phyloP scores from a whole-genome alignment of 2,797 vertebrate genomes.

The Chaunax sp. region DNA sequence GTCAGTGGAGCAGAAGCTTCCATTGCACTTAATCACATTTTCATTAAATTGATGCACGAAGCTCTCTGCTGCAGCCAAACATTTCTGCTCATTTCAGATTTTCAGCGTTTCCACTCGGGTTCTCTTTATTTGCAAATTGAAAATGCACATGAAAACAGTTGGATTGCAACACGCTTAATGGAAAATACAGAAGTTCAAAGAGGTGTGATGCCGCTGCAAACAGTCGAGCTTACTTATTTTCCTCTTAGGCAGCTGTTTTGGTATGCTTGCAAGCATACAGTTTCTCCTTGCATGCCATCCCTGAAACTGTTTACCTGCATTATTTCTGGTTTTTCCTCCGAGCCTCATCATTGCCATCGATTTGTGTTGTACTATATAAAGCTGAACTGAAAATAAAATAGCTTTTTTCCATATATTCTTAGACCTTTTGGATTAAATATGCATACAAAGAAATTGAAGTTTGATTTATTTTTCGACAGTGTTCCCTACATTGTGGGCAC shows the following conservation, averaged over 20 bases:
- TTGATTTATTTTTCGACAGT: too few relatives aligned
- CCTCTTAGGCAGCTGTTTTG: neutral
- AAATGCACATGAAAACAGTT: neutral
- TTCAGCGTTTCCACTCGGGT: neutral
- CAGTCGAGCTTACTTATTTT: neutral
- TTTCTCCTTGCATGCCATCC: neutral
- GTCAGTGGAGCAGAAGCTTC: neutral
- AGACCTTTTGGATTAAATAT: too few relatives aligned
- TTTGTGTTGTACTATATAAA: too few relatives aligned
- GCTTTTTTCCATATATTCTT: too few relatives aligned
- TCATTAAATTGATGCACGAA: neutral
- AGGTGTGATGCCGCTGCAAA: too few relatives aligned
- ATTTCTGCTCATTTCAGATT: neutral
- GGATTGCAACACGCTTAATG: neutral
- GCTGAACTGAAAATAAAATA: too few relatives aligned
- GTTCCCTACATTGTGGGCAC: too few relatives aligned
- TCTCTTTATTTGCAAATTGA: neutral
- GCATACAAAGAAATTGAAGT: too few relatives aligned
- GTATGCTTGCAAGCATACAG: neutral
- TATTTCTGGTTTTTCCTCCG: neutral
- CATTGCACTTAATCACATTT: neutral
- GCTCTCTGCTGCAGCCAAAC: too few relatives aligned
- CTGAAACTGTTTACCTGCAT: conserved; percentile 10
- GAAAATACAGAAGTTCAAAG: too few relatives aligned
- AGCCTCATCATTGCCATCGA: too few relatives aligned